A percentile compares a stretch with the other conserved stretches of the same genome.
These are phyloP conservation scores for Crossocerus cetratus DNA, from an alignment of 2,888 invertebrate genomes.

Conservation along the genomic window DNA sequence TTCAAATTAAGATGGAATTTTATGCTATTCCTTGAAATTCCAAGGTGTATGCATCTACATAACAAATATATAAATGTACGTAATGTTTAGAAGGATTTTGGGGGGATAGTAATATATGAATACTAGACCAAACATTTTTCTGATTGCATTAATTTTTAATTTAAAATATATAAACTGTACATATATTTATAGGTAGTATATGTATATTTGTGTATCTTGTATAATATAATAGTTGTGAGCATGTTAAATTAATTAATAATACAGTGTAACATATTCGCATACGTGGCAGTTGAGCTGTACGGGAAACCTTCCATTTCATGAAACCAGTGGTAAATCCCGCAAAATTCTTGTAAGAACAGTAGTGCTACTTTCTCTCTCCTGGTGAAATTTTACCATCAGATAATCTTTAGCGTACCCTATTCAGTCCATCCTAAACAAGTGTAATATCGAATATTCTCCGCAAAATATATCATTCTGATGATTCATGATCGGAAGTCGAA, in stretches of 20 bases:
- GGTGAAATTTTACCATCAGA: slow-evolving; percentile 57
- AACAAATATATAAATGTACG: too few relatives aligned
- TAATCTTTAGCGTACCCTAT: slow-evolving; percentile 64
- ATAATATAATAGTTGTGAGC: slow-evolving; percentile 72
- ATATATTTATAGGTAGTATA: slow-evolving; percentile 72
- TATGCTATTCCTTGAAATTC: too few relatives aligned
- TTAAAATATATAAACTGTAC: slow-evolving; percentile 78
- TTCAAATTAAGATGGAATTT: too few relatives aligned
- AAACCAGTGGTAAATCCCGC: slow-evolving; percentile 39
- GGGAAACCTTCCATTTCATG: slow-evolving; percentile 56
- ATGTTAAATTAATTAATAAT: slow-evolving; percentile 73
- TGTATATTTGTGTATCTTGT: slow-evolving; percentile 66
- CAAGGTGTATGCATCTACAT: too few relatives aligned
- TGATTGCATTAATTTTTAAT: slow-evolving; percentile 75
- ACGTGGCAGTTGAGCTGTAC: slow-evolving; percentile 69
- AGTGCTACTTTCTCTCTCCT: slow-evolving; percentile 6
- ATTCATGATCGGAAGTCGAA: not conserved
- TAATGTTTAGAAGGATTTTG: too few relatives aligned
- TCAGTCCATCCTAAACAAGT: slow-evolving; percentile 70
- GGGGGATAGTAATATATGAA: too few relatives aligned
- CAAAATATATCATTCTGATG: slow-evolving; percentile 20
- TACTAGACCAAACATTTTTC: slow-evolving; percentile 9
- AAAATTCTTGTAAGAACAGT: slow-evolving; percentile 6
- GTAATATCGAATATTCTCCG: slow-evolving; percentile 49
- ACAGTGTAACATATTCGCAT: slow-evolving; percentile 65